Evolutionary conservation across 1,140 invertebrate species (phyloP), one percentile per base, ranked within the genome.

Genomic region (Octopus sinensis): DNA sequence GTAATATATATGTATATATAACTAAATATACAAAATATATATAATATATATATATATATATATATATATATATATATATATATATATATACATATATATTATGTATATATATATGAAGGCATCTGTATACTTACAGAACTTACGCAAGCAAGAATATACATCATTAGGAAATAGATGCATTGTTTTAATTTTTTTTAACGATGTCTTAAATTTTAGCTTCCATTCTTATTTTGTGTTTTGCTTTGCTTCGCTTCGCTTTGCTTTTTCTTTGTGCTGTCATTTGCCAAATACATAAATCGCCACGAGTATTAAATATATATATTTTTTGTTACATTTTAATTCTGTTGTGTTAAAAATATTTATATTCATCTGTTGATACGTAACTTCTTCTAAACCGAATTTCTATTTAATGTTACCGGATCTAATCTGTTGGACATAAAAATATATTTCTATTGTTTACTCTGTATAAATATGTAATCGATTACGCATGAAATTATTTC

Each of bases 81-180:
- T 71, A 71, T 71, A 71, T 71, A 13, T 71, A 71, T 71, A 13
- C 6, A 71, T 71, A 71, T 71, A 71, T 71, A 71, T 71, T 71
- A 71, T 71, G 0, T 17, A 12, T 71, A 71, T 71, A n/a, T 71
- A 9, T 76, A 23, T 71, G 68, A 10, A 30, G 9, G n/a, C 9
- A 1, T 10, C 12, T 10, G 3, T 23, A 30, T 10, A 30, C 51
- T 13, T 4, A 76, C 23, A 30, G 1, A 23, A 62, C 56, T 10
- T 62, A 62, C 17, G 3, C 17, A 62, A 10, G 3, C 17, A 62
- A 17, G 9, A 12, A 62, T 12, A 62, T 12, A 2, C 56, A 12
- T 12, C 17, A 12, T 62, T 9, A 62, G 17, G 9, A 62, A 1
- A 12, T 9, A 62, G 4, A 17, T 12, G 9, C 17, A 9, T 62